Base-by-base conservation (phyloP, 1,140 invertebrate genomes). In the Eulimnadia texana region DNA sequence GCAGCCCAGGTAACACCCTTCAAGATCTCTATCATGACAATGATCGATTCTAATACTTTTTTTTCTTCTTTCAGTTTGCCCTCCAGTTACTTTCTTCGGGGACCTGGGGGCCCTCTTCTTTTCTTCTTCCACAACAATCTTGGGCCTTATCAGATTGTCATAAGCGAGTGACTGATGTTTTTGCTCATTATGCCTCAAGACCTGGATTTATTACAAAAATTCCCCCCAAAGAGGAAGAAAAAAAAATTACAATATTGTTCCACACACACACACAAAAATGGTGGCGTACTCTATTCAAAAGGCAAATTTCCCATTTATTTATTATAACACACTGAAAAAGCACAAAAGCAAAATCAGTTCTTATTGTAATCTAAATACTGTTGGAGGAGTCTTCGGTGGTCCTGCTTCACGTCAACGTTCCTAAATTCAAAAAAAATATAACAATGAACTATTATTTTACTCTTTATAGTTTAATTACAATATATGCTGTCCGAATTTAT, bases 301-400 rank as follows among this genome's bases (percentile, higher is more conserved):
- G n/a, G n/a, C n/a, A n/a, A n/a, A n/a, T n/a, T n/a, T n/a, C n/a
- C n/a, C n/a, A n/a, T n/a, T n/a, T n/a, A n/a, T n/a, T n/a, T n/a
- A 47, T 47, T 51, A 10, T 20, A 54, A 54, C 28, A 23, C 13
- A 27, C 3, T 10, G n/a, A 23, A 13, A 22, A 6, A 53, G 22
- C 11, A 3, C 13, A 24, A 54, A 23, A 24, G 28, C 16, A 23
- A 3, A 9, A 23, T 16, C 1, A 54, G 28, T 16, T 29, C 27
- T 29, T 52, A 10, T 28, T 28, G 55, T 9, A 57, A 22, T 57
- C 55, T 20, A 57, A 19, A 33, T 57, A 57, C 22, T 57, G 55
- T 33, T 57, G 27, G 27, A 57, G 33, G 13, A 33, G 22, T n/a
- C 13, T 13, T 16, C 33, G 27, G 20, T 57, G 55, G 3, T 27